Evolutionary conservation across 2,797 vertebrate genomes (phyloP).

Genomic region (Neomorphus geoffroyi): DNA sequence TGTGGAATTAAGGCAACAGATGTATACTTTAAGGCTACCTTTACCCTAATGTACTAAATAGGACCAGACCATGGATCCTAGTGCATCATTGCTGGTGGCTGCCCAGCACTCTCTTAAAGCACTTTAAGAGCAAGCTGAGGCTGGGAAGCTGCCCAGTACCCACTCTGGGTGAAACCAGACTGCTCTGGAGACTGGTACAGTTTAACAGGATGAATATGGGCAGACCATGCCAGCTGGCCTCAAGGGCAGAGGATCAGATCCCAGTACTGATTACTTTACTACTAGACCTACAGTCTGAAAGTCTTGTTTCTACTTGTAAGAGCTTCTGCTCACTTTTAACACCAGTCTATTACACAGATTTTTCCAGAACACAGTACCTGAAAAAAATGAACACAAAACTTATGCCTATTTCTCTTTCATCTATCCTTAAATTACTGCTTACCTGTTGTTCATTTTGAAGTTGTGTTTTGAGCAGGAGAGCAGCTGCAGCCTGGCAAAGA

Average conservation of each 20-base stretch:
- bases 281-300: neutral
- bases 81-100: neutral
- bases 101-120: neutral
- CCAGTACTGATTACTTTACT: neutral
- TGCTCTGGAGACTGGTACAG: neutral
- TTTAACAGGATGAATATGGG: neutral
- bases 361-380: neutral
- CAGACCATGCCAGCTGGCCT: neutral
- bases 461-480: neutral
- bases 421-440: neutral
- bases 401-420: neutral
- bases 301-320: neutral
- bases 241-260: neutral
- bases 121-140: neutral
- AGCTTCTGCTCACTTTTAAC: neutral
- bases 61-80: neutral
- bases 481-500: neutral
- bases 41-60: neutral
- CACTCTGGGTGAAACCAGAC: neutral
- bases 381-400: fast-evolving
- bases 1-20: slow-evolving; percentile 53
- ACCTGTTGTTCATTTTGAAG: fast-evolving
- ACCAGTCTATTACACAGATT: neutral
- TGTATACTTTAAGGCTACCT: neutral
- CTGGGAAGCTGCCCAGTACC: neutral